Base-by-base conservation (phyloP, 2,797 vertebrate species). In the Furcifer pardalis region DNA sequence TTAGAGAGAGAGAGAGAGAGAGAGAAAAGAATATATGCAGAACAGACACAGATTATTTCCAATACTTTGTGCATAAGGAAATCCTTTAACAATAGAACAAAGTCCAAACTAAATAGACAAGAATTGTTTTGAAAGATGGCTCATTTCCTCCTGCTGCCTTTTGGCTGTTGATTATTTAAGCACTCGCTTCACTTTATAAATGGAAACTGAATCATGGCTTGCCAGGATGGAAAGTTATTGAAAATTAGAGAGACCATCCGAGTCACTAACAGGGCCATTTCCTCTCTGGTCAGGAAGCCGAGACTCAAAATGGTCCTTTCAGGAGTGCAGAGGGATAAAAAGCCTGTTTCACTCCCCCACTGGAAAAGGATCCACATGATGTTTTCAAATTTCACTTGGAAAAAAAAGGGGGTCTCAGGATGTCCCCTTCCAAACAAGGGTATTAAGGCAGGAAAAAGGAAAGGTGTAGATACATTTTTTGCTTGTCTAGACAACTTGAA, bases 141-240 rank as follows among this genome's bases (percentile, higher is more conserved):
- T 94, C 91, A 92, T 94, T 97, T 97, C 96, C 96, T 96, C 84
- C 89, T 91, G 92, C 93, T 95, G 90, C 85, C 89, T 92, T 91
- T 90, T 83, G 85, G 85, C 90, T 88, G 91, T 90, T 94, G 80
- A 95, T 95, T 95, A 95, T 94, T 93, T 91, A 86, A 91, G 90
- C 91, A 83, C 85, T 92, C 79, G 93, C 94, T 95, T 94, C 93
- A 92, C 93, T 96, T 94, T 95, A 97, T 94, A 96, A 96, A 96
- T 95, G 96, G 96, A 96, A 96, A 94, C 90, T 93, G 95, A 96
- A 94, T 96, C 95, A 95, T 87, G 87, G 89, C 93, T 95, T 94
- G 93, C 90, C 77, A 8, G 85, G 89, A 92, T 96, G 92, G 92
- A 96, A 96, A 95, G 94, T 95, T 92, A 95, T 96, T 94, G 94